These are phyloP conservation scores for Hetaerina americana DNA, from an alignment of 1,140 invertebrate species.

Conservation along the genomic window DNA sequence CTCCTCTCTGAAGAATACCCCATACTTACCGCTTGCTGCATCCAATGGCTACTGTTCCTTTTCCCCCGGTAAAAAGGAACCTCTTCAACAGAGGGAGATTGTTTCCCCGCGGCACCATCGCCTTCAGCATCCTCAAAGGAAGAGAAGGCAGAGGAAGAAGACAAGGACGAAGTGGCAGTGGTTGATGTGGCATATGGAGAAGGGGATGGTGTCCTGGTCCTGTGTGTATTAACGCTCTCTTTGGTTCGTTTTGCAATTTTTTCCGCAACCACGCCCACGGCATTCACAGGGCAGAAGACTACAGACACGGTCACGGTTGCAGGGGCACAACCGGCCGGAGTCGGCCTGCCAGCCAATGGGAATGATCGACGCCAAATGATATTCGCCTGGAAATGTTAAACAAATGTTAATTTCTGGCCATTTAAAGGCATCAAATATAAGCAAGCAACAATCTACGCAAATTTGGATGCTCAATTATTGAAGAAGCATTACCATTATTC, in stretches of 20 bases:
- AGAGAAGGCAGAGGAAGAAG: neutral
- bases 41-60: constrained; percentile 29
- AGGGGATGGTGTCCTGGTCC: neutral
- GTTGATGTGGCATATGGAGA: neutral
- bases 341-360: neutral
- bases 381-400: neutral
- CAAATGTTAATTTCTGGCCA: too few species aligned
- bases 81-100: neutral
- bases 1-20: too few species aligned
- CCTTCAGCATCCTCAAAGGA: neutral
- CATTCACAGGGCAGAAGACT: constrained; percentile 35
- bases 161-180: neutral
- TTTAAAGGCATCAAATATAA: too few species aligned
- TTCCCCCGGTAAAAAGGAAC: constrained; percentile 17
- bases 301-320: constrained; percentile 34
- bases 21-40: constrained; percentile 30
- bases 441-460: too few species aligned
- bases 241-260: neutral
- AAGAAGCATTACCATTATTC: too few species aligned
- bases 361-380: neutral
- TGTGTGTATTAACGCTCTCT: neutral
- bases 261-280: constrained; percentile 19
- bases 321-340: neutral
- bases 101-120: neutral
- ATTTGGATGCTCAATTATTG: too few species aligned